A percentile compares a stretch with the other conserved stretches of the same genome.
Evolutionary conservation across 2,888 invertebrate species (phyloP).

Genomic region (Archips xylosteana): DNA sequence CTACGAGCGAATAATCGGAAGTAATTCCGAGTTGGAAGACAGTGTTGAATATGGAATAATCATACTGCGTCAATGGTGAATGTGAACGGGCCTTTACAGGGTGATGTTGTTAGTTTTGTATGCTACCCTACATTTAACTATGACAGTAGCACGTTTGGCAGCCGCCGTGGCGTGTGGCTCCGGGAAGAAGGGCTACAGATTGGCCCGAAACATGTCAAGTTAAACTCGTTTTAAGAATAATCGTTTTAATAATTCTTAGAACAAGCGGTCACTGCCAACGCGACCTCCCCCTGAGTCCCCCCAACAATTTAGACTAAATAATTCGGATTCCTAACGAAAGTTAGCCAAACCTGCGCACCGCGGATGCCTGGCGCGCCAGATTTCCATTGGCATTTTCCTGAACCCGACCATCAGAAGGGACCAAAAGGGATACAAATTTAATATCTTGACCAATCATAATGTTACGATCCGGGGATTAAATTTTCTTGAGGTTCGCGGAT

Average conservation of each 20-base stretch:
- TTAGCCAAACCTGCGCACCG: slow-evolving; percentile 59
- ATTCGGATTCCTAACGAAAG: slow-evolving; percentile 66
- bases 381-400: slow-evolving; percentile 33
- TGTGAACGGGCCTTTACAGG: too few relatives aligned
- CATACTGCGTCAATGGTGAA: too few relatives aligned
- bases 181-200: too few relatives aligned
- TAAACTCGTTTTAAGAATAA: too few relatives aligned
- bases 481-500: slow-evolving; percentile 29
- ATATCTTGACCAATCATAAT: slow-evolving; percentile 39
- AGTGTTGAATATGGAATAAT: too few relatives aligned
- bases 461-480: slow-evolving; percentile 32
- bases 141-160: too few relatives aligned
- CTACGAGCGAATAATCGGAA: too few relatives aligned
- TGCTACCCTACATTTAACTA: too few relatives aligned
- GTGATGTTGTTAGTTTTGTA: too few relatives aligned
- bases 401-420: slow-evolving; percentile 32
- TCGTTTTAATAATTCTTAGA: not conserved
- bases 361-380: slow-evolving; percentile 27
- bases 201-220: too few relatives aligned
- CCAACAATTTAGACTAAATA: slow-evolving; percentile 61
- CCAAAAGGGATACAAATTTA: slow-evolving; percentile 41
- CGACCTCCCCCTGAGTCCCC: slow-evolving; percentile 46
- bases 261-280: slow-evolving; percentile 18
- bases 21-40: too few relatives aligned
- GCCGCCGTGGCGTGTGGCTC: too few relatives aligned